Percentiles rank a stretch among this genome's conserved stretches.
Conservation (phyloP, 2,888 invertebrate species). For the Formica aserva region DNA sequence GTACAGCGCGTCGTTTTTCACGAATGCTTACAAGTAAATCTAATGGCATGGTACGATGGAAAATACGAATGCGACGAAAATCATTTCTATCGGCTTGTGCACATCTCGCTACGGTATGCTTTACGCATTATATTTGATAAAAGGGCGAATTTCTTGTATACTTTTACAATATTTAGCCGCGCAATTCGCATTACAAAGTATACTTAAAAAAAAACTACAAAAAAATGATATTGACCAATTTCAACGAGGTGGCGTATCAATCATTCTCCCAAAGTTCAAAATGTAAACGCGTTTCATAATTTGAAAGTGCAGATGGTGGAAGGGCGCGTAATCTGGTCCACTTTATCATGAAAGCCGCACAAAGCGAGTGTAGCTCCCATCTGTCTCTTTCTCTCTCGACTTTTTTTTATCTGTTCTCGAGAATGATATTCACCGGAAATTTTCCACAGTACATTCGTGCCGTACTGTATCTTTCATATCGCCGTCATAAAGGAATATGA, state of each 20-base stretch:
- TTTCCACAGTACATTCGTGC: constrained; percentile 31
- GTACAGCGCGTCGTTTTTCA: constrained; percentile 41
- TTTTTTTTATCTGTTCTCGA: constrained; percentile 45
- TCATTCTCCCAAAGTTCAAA: constrained; percentile 13
- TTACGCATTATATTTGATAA: background rate
- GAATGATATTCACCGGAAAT: constrained; percentile 44
- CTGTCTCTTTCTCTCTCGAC: background rate
- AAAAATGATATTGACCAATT: background rate
- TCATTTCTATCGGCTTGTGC: constrained; percentile 20
- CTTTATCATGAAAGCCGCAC: constrained; percentile 48
- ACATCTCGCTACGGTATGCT: background rate
- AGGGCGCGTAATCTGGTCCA: constrained; percentile 61
- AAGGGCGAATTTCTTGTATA: background rate
- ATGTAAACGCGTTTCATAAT: constrained; percentile 58
- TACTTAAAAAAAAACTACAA: background rate
- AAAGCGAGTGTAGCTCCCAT: constrained; percentile 51
- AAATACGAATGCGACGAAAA: constrained; percentile 38
- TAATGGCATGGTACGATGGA: constrained; percentile 23
- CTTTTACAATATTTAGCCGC: background rate
- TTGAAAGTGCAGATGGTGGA: constrained; percentile 48
- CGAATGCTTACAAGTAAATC: constrained; percentile 39
- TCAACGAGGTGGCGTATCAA: background rate
- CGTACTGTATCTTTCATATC: constrained; percentile 32
- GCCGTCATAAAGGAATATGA: constrained; percentile 47
- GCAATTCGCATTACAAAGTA: background rate